Evolutionary conservation across 2,113 vertebrate species (phyloP), one percentile per base, ranked within the genome.

Genomic region (Rhineura floridana): DNA sequence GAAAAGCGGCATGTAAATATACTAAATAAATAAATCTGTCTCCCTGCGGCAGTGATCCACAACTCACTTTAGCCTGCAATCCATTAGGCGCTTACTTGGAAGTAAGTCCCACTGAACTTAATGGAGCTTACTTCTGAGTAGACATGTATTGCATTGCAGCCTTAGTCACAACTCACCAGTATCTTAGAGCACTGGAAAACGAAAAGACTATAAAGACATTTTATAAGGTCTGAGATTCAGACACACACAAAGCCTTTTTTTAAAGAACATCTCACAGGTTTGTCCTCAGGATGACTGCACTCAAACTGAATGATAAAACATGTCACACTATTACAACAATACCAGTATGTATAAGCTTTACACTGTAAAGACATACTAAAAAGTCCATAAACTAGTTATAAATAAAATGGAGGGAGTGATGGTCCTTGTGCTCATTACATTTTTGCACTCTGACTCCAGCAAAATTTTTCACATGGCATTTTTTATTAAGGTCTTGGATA

Each of bases 401-500:
- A 62, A 81, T 4, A 42, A 65, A 42, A 81, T 59, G 39, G n/a
- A n/a, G n/a, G 23, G 28, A 42, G 55, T 15, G 13, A 50, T 7
- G 12, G 4, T 62, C 10, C 55, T 62, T 82, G 80, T 44, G 25
- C 36, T 82, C 9, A 80, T 42, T 9, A 55, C 0, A 1, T 33
- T 67, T 39, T 33, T 81, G 36, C 55, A 81, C 36, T 39, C 23
- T 25, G 21, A 2, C 13, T 65, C 13, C 62, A 44, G 25, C 3
- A 72, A 10, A 84, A 79, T 1, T 55, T 63, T 86, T 67, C 72
- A 89, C 81, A 0, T 1, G 19, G 33, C 17, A 78, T 72, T 81
- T 90, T 86, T 59, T 39, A 83, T 50, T 78, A 52, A 89, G 70
- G 42, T 90, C 63, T 81, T 46, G n/a, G 2, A 73, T 84, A 63